phyloP scores from a whole-genome alignment of 2,797 vertebrate species.

The Pangasius sanitwongsei region DNA sequence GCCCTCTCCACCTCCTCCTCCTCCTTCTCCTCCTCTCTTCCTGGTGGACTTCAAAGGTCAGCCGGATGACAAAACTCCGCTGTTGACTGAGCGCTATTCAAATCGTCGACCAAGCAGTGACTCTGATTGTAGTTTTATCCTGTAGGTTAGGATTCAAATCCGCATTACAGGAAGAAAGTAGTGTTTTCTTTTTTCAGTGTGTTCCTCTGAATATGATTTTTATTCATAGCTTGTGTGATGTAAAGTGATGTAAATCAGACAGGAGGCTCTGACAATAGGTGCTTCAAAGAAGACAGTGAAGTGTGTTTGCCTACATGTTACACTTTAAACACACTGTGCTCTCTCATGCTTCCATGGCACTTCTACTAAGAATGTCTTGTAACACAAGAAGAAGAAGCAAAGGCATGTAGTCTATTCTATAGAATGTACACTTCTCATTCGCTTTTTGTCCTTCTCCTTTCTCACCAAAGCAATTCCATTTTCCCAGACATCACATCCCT shows the following conservation, averaged over 20 bases:
- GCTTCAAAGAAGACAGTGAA: background rate
- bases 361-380: background rate
- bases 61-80: constrained; percentile 70
- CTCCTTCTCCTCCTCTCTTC: constrained; percentile 51
- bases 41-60: constrained; percentile 77
- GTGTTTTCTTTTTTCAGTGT: background rate
- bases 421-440: background rate
- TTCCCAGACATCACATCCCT: background rate
- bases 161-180: background rate
- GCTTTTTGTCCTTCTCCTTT: background rate
- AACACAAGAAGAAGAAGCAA: background rate
- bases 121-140: background rate
- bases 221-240: background rate
- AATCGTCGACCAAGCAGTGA: constrained; percentile 44
- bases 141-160: background rate
- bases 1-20: constrained; percentile 47
- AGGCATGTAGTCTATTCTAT: background rate
- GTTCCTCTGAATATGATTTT: background rate
- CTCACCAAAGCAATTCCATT: background rate
- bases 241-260: constrained; percentile 1
- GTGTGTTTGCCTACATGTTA: background rate
- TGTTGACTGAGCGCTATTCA: constrained; percentile 64
- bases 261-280: constrained; percentile 10
- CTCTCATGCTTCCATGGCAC: background rate
- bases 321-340: background rate